Conservation (phyloP, 2,797 vertebrate species). For the Petrocephalus sullivani region DNA sequence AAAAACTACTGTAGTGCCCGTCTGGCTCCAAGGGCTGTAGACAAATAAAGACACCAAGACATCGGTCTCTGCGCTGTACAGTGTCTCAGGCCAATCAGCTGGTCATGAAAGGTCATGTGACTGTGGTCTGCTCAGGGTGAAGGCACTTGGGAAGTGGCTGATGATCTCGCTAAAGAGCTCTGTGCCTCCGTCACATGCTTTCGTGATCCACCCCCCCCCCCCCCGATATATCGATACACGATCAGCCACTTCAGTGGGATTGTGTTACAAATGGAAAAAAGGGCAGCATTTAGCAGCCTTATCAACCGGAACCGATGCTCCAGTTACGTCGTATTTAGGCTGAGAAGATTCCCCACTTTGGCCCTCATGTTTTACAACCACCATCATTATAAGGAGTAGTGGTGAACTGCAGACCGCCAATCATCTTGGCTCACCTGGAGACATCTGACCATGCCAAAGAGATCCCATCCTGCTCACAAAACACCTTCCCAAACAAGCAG, state of each 20-base stretch:
- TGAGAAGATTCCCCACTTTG: neutral
- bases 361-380: neutral
- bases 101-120: conserved; percentile 67
- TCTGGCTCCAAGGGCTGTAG: conserved; percentile 46
- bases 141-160: conserved; percentile 37
- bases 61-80: conserved; percentile 77
- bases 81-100: conserved; percentile 70
- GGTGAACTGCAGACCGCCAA: neutral
- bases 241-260: neutral
- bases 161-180: conserved; percentile 33
- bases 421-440: neutral
- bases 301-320: neutral
- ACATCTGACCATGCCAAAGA: neutral
- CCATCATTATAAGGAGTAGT: neutral
- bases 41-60: conserved; percentile 65
- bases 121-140: conserved; percentile 46
- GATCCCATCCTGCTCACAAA: neutral
- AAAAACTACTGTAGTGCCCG: neutral
- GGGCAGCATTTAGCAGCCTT: neutral
- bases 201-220: too few species aligned
- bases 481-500: neutral
- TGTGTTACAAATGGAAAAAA: neutral
- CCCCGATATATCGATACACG: neutral
- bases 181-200: too few species aligned
- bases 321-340: neutral